Conservation (phyloP, 2,113 vertebrate genomes). For the Corythornis cristatus region DNA sequence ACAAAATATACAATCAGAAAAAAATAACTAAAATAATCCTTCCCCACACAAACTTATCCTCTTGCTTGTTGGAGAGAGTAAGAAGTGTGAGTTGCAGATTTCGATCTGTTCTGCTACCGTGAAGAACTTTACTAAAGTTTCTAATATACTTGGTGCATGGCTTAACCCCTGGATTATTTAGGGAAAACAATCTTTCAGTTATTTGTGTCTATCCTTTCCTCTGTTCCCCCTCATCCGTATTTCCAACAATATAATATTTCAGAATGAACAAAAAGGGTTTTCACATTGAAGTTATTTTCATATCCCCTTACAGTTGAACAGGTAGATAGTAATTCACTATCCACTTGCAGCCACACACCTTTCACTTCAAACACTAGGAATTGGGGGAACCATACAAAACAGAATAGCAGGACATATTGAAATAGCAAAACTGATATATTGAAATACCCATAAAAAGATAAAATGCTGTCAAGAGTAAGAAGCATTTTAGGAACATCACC, state of each 20-base stretch:
- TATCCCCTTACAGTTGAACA: background rate
- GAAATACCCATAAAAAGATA: background rate
- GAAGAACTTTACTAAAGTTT: background rate
- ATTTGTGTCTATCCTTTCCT: background rate
- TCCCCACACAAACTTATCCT: background rate
- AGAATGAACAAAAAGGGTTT: background rate
- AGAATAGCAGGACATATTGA: background rate
- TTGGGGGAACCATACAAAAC: background rate
- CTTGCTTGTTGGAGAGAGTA: background rate
- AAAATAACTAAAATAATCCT: background rate
- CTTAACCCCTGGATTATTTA: background rate
- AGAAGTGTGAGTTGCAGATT: background rate
- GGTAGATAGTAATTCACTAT: background rate
- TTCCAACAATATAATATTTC: background rate
- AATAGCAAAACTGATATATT: background rate
- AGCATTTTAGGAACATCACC: background rate
- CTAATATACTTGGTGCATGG: background rate
- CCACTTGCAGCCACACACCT: background rate
- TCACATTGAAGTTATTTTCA: background rate
- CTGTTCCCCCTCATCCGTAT: background rate
- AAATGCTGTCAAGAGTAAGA: background rate
- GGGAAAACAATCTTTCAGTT: background rate
- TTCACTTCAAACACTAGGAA: background rate
- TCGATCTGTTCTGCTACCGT: background rate
- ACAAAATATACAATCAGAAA: background rate